Evolutionary conservation across 2,888 invertebrate genomes (phyloP).

Genomic region (Lacanobia oleracea): DNA sequence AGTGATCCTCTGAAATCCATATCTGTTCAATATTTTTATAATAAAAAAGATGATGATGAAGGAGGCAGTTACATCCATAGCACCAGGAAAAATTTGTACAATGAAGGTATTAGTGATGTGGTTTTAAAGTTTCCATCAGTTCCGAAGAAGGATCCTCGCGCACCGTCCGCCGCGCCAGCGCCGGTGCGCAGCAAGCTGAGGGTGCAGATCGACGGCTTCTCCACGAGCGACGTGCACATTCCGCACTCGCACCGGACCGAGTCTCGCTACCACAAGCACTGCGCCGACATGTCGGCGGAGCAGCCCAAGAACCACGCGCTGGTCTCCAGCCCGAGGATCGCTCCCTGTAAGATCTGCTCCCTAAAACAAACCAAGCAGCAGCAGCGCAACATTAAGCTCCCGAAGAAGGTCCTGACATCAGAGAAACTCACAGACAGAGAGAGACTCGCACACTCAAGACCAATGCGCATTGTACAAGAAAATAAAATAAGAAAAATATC

Average conservation of each 20-base stretch:
- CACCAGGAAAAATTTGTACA: slow-evolving; percentile 75
- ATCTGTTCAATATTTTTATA: slow-evolving; percentile 37
- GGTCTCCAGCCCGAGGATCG: background rate
- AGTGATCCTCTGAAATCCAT: background rate
- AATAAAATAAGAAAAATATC: slow-evolving; percentile 13
- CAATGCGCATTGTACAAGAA: slow-evolving; percentile 9
- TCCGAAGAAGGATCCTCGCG: background rate
- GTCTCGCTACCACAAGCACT: slow-evolving; percentile 78
- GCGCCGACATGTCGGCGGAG: slow-evolving; percentile 59
- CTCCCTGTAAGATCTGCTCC: slow-evolving; percentile 11
- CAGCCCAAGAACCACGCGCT: background rate
- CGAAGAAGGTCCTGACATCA: slow-evolving; percentile 50
- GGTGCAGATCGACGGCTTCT: slow-evolving; percentile 9
- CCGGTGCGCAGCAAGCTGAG: slow-evolving; percentile 16
- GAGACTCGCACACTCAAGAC: background rate
- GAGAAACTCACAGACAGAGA: slow-evolving; percentile 44
- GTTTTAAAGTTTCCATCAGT: slow-evolving; percentile 50
- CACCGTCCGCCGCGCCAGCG: background rate
- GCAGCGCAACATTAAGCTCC: slow-evolving; percentile 37
- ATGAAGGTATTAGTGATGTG: slow-evolving; percentile 80
- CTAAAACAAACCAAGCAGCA: slow-evolving; percentile 16
- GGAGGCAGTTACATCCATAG: background rate
- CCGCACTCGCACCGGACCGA: slow-evolving; percentile 73
- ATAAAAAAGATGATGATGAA: slow-evolving; percentile 14
- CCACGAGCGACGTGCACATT: slow-evolving; percentile 58